Percentiles rank a stretch among this genome's conserved stretches.
Conservation (phyloP, 2,797 vertebrate species). For the Limosa lapponica region DNA sequence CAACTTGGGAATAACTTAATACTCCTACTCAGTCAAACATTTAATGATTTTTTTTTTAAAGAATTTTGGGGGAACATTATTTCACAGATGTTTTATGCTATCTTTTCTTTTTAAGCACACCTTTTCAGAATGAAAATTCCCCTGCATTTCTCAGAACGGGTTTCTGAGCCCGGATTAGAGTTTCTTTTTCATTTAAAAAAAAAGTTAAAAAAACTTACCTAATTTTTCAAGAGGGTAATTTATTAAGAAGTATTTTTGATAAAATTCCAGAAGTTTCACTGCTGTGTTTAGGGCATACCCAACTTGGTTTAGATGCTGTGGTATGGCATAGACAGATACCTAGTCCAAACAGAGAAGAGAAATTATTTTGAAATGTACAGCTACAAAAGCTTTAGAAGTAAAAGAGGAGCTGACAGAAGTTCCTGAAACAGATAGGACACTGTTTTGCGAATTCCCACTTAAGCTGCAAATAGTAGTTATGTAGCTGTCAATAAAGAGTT, state of each 20-base stretch:
- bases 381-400: neutral
- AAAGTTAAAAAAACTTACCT: slow-evolving; percentile 78
- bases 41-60: neutral
- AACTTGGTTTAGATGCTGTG: slow-evolving; percentile 87
- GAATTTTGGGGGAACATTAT: neutral
- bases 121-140: neutral
- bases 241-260: slow-evolving; percentile 88
- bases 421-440: neutral
- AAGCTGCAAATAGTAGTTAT: neutral
- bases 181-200: neutral
- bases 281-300: slow-evolving; percentile 84
- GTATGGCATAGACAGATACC: slow-evolving; percentile 91
- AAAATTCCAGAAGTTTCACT: slow-evolving; percentile 88
- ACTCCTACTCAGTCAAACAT: neutral
- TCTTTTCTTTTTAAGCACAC: neutral
- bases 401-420: neutral
- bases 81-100: neutral
- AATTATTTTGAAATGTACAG: neutral
- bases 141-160: neutral
- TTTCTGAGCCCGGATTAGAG: neutral
- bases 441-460: neutral
- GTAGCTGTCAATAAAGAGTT: neutral
- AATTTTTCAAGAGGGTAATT: slow-evolving; percentile 90
- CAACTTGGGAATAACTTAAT: neutral
- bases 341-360: slow-evolving; percentile 50